Base-by-base conservation (phyloP, 2,113 vertebrate species). In the Bothrops jararaca region DNA sequence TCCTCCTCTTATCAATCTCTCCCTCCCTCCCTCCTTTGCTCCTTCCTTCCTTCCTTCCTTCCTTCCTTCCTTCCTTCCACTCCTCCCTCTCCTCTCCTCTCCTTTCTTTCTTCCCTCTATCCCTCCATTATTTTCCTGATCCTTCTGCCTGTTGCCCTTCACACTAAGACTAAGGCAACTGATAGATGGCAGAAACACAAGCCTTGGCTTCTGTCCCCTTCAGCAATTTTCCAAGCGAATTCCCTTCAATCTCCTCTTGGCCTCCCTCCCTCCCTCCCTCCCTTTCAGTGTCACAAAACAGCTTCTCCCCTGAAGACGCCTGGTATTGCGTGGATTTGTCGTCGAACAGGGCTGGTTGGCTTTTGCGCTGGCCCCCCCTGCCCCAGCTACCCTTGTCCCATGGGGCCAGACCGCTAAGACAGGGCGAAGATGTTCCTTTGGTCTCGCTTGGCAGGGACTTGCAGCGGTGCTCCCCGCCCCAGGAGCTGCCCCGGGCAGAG, bases 381-480 rank as follows among this genome's bases (percentile, higher is more conserved):
- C 3, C 10, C 91, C 93, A 56, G n/a, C 80, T 92, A 64, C 58
- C 26, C n/a, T n/a, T n/a, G n/a, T 64, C 4, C 64, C 94, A 95
- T 95, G 91, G 95, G 89, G 93, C 86, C 53, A 42, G 0, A 74
- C 54, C 93, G 93, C 92, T 92, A 86, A 89, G 91, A 95, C 90
- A 93, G 92, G 2, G 8, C 95, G 95, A 91, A 91, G 91, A 92
- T 85, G 89, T 94, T 95, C 93, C 91, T n/a, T n/a, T 48, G 42
- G 88, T 92, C 69, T 80, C 94, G 92, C 86, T 90, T 90, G 53
- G 29, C 95, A 96, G 95, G 95, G 92, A 92, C 58, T 11, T 11
- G 9, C 93, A 97, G 96, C 96, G 95, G 42, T 92, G 26, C 94
- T 95, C 95, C 95, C 96, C 95, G 95, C 94, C 91, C 50, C 58